phyloP scores from a whole-genome alignment of 2,888 invertebrate species.

The Steromphala cineraria region DNA sequence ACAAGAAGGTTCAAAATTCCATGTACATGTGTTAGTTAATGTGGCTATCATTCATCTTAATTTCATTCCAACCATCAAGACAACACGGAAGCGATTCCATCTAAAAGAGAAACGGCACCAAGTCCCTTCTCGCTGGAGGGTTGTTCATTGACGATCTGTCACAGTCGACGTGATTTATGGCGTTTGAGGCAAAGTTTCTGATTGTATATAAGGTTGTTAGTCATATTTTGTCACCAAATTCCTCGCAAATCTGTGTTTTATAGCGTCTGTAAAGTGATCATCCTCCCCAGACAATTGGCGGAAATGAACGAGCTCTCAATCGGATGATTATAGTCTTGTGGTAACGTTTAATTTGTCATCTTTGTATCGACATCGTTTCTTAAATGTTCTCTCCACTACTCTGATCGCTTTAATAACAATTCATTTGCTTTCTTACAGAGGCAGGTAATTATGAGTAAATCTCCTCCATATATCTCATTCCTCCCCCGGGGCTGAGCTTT shows the following conservation, averaged over 20 bases:
- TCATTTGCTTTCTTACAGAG: conserved; percentile 1
- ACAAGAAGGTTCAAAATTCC: too few species aligned
- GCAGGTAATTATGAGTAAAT: neutral
- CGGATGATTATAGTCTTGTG: neutral
- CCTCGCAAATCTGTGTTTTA: neutral
- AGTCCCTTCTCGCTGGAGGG: neutral
- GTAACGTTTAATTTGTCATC: conserved; percentile 7
- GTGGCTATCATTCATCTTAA: too few species aligned
- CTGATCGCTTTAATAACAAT: conserved; percentile 10
- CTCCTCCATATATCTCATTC: conserved; percentile 2
- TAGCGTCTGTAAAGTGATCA: conserved; percentile 7
- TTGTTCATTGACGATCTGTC: neutral
- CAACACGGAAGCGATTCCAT: too few species aligned
- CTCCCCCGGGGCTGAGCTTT: neutral
- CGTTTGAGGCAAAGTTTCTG: conserved; percentile 13
- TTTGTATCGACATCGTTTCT: neutral
- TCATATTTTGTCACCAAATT: conserved; percentile 12
- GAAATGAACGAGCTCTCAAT: neutral
- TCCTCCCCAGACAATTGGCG: neutral
- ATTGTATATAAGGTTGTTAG: conserved; percentile 17
- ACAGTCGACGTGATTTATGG: neutral
- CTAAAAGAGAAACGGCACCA: too few species aligned
- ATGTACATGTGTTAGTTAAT: too few species aligned
- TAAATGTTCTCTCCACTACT: neutral
- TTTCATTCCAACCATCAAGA: too few species aligned